Conservation (phyloP, 2,113 vertebrate genomes). For the Porphyrio hochstetteri region DNA sequence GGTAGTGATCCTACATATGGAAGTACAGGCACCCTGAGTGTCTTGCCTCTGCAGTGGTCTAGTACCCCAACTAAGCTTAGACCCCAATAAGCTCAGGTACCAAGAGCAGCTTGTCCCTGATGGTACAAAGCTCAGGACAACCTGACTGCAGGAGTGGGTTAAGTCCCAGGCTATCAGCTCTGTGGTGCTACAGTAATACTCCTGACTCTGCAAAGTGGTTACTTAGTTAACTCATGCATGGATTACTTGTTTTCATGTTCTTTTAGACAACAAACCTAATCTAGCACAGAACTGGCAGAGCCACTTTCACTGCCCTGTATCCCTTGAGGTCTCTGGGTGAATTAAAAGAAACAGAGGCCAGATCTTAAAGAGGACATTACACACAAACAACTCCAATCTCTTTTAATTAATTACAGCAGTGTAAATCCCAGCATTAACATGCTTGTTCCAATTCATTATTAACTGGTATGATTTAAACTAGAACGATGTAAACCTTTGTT, state of each 20-base stretch:
- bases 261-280: neutral
- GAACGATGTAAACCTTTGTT: neutral
- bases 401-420: neutral
- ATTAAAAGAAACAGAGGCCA: neutral
- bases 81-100: neutral
- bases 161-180: neutral
- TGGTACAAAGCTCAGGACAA: neutral
- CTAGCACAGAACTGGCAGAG: neutral
- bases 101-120: neutral
- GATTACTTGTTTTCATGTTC: neutral
- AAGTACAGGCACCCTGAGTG: neutral
- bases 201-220: neutral
- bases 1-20: neutral
- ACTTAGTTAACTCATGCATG: neutral
- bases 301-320: neutral
- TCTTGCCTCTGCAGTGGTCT: neutral
- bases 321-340: neutral
- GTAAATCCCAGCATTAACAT: neutral
- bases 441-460: neutral
- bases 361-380: neutral
- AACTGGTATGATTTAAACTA: neutral
- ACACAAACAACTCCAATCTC: neutral
- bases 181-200: neutral
- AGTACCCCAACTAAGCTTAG: neutral
- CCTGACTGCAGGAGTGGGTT: neutral